A percentile compares a stretch with the other conserved stretches of the same genome.
These are phyloP conservation scores for Phaetusa simplex DNA, from an alignment of 2,113 vertebrate genomes.

Conservation along the genomic window DNA sequence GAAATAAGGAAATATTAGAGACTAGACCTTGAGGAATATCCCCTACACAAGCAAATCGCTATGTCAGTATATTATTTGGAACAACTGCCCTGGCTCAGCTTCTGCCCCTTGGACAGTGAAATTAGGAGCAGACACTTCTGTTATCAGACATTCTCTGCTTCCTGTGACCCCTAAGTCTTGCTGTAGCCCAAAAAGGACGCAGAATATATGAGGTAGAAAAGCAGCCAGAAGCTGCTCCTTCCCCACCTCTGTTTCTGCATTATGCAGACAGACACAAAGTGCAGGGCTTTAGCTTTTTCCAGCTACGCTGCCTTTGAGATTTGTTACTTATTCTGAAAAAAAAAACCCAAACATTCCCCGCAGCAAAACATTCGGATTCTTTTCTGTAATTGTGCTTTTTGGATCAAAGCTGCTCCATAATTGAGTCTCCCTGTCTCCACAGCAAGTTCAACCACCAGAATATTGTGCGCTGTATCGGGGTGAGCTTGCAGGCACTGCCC, in stretches of 20 bases:
- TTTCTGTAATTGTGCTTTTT: not conserved
- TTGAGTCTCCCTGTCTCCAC: constrained; percentile 27
- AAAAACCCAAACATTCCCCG: no score
- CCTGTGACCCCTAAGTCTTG: not conserved
- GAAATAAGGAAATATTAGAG: not conserved
- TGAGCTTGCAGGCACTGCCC: constrained; percentile 94
- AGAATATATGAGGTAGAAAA: not conserved
- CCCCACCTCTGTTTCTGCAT: not conserved
- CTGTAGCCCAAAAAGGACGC: not conserved
- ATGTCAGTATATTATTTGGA: not conserved
- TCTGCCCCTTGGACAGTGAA: not conserved
- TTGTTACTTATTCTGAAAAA: not conserved
- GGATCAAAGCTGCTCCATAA: not conserved
- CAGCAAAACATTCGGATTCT: not conserved
- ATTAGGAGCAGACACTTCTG: not conserved
- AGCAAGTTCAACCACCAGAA: constrained; percentile 99
- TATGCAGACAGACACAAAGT: not conserved
- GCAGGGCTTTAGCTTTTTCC: not conserved
- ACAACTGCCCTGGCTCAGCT: not conserved
- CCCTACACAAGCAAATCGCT: not conserved
- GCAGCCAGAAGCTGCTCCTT: not conserved
- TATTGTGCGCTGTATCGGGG: constrained; percentile 94
- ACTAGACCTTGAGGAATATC: not conserved
- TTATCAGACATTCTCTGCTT: not conserved
- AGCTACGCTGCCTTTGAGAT: not conserved